A percentile compares a stretch with the other conserved stretches of the same genome.
These are phyloP conservation scores for Caenorhabditis angaria DNA, from an alignment of 2,888 invertebrate species.

Conservation along the genomic window DNA sequence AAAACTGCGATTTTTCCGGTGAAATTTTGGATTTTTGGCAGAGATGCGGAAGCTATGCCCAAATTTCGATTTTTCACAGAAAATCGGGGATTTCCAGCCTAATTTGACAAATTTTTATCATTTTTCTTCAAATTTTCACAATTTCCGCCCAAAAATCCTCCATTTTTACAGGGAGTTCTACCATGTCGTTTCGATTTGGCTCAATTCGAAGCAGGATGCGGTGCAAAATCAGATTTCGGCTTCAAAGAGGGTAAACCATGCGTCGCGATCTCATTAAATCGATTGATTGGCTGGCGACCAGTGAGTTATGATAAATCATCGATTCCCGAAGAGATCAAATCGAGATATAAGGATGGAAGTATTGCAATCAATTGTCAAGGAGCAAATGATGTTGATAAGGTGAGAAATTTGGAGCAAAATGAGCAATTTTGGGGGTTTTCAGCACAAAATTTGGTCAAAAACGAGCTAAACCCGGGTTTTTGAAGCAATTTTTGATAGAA, in stretches of 20 bases:
- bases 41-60: no score
- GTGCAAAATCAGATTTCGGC: slow-evolving; percentile 79
- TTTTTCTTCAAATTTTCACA: no score
- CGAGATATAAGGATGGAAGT: slow-evolving; percentile 64
- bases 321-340: slow-evolving; percentile 77
- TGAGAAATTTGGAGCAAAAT: neutral
- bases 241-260: slow-evolving; percentile 87
- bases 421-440: neutral
- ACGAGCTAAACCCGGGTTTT: no score
- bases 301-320: slow-evolving; percentile 77
- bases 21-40: no score
- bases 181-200: slow-evolving; percentile 66
- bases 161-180: slow-evolving; percentile 35
- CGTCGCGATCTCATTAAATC: slow-evolving; percentile 94
- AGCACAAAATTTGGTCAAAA: no score
- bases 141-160: neutral
- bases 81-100: no score
- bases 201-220: slow-evolving; percentile 59
- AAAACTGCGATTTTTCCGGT: neutral
- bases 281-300: slow-evolving; percentile 72
- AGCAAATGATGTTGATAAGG: slow-evolving; percentile 75
- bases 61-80: no score
- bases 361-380: slow-evolving; percentile 94
- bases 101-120: no score
- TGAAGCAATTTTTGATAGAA: slow-evolving; percentile 4